Conservation (phyloP, 1,140 invertebrate species). For the Papilio polyxenes region DNA sequence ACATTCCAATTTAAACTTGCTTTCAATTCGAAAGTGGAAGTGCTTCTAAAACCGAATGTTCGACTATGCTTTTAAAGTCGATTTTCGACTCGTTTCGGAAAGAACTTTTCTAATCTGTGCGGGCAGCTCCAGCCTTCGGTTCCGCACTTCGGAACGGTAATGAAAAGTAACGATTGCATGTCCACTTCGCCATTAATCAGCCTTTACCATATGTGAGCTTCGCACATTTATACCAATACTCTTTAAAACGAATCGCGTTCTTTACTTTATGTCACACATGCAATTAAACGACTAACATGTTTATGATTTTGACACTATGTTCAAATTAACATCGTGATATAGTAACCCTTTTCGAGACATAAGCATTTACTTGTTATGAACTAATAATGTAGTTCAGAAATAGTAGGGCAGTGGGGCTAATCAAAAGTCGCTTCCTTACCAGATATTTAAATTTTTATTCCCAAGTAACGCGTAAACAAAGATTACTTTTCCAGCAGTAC, state of each 20-base stretch:
- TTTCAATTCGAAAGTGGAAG: constrained; percentile 66
- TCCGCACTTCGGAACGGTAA: constrained; percentile 77
- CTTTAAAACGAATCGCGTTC: constrained; percentile 15
- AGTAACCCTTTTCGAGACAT: too few relatives aligned
- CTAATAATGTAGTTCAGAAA: too few relatives aligned
- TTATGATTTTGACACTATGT: not conserved
- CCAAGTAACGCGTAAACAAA: too few relatives aligned
- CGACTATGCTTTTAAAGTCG: constrained; percentile 77
- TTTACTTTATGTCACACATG: constrained; percentile 1
- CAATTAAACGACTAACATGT: not conserved
- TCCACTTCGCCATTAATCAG: constrained; percentile 75
- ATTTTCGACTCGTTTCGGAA: constrained; percentile 74
- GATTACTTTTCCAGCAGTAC: too few relatives aligned
- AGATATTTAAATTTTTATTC: too few relatives aligned
- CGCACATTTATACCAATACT: constrained; percentile 21
- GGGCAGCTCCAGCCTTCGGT: constrained; percentile 62
- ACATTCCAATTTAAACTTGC: constrained; percentile 80
- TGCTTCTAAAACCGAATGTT: constrained; percentile 78
- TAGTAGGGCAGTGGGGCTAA: too few relatives aligned
- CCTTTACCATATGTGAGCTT: constrained; percentile 38
- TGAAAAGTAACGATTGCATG: constrained; percentile 80
- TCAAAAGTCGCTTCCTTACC: too few relatives aligned
- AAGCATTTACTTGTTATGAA: too few relatives aligned
- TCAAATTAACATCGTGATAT: too few relatives aligned
- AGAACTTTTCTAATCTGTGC: constrained; percentile 80